phyloP scores from a whole-genome alignment of 1,140 invertebrate species.

The Plutomurus gul region DNA sequence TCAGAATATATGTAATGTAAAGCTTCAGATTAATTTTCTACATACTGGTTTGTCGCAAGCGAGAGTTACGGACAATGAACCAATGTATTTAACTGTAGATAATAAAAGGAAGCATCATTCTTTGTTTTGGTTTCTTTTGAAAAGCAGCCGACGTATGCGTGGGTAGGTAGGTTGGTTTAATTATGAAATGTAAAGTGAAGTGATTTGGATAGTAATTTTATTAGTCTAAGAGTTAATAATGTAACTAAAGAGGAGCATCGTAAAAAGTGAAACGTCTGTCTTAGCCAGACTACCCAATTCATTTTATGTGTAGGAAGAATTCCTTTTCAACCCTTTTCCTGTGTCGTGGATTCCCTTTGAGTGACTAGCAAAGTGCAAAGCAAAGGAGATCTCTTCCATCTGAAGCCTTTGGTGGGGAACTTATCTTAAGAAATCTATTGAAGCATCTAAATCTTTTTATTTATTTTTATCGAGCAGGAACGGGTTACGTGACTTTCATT shows the following conservation, averaged over 20 bases:
- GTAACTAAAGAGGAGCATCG: conserved; percentile 4
- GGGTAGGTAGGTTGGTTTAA: conserved; percentile 4
- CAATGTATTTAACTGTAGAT: too few species aligned
- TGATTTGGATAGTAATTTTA: conserved; percentile 34
- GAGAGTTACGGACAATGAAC: too few species aligned
- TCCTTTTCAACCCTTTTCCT: too few species aligned
- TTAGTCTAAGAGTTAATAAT: conserved; percentile 28
- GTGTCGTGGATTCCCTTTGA: background rate
- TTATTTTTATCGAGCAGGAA: conserved; percentile 16
- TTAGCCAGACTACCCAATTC: conserved; percentile 3
- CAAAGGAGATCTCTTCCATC: background rate
- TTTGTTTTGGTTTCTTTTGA: background rate
- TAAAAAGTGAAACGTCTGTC: background rate
- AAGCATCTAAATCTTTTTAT: conserved; percentile 23
- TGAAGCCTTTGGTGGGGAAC: background rate
- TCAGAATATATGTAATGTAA: too few species aligned
- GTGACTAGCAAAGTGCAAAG: background rate
- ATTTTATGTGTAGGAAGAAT: background rate
- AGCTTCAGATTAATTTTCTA: too few species aligned
- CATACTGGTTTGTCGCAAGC: too few species aligned
- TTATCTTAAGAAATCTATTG: conserved; percentile 20
- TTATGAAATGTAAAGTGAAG: conserved; percentile 20
- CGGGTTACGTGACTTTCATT: conserved; percentile 28
- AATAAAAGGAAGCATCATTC: background rate
- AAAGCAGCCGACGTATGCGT: background rate